phyloP scores from a whole-genome alignment of 2,113 vertebrate genomes.

The Boleophthalmus pectinirostris region DNA sequence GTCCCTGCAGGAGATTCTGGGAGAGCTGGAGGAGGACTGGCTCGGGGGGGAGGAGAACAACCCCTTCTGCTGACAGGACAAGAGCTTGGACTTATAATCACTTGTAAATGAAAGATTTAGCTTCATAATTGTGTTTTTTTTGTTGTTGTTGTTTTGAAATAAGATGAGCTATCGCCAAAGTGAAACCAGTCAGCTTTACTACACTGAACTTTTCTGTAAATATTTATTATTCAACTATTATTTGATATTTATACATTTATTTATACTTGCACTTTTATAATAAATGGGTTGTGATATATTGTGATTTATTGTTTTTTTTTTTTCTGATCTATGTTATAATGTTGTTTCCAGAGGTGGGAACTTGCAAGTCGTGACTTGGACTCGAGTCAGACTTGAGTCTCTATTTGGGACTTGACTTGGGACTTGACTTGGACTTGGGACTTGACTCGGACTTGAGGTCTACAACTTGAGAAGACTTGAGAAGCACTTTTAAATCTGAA shows the following conservation, averaged over 20 bases:
- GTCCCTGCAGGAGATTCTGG: constrained; percentile 73
- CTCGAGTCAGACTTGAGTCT: too few relatives aligned
- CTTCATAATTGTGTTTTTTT: not conserved
- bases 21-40: constrained; percentile 69
- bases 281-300: constrained; percentile 39
- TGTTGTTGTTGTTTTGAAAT: not conserved
- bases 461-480: too few relatives aligned
- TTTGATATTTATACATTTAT: constrained; percentile 47
- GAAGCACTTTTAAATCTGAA: too few relatives aligned
- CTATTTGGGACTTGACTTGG: too few relatives aligned
- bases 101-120: not conserved
- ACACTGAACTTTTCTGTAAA: not conserved
- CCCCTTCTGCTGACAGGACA: not conserved
- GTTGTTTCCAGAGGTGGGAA: too few relatives aligned
- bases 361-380: too few relatives aligned
- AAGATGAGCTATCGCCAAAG: not conserved
- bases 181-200: not conserved
- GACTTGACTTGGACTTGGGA: too few relatives aligned
- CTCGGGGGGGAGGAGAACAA: constrained; percentile 44
- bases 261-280: constrained; percentile 60
- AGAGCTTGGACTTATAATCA: not conserved
- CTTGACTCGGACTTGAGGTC: too few relatives aligned
- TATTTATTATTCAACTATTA: not conserved
- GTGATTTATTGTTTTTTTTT: not conserved
- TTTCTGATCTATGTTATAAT: too few relatives aligned